Evolutionary conservation across 1,140 invertebrate species (phyloP).

Genomic region (Littorina saxatilis): DNA sequence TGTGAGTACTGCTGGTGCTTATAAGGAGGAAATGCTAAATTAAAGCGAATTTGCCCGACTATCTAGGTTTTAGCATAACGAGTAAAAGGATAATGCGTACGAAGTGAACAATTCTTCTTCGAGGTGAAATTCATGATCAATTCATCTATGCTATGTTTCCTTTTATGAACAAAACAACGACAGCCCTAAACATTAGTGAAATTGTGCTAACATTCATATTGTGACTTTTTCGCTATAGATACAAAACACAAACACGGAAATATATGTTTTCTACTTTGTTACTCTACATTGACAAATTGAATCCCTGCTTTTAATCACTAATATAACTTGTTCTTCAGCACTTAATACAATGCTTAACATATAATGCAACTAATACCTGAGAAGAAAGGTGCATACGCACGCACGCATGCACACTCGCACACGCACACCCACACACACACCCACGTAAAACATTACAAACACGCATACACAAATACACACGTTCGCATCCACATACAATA

Average conservation of each 20-base stretch:
- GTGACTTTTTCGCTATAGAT: too few relatives aligned
- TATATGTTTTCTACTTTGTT: background rate
- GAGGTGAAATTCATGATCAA: background rate
- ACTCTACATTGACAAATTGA: background rate
- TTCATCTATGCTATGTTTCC: too few relatives aligned
- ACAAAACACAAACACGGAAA: too few relatives aligned
- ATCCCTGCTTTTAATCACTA: background rate
- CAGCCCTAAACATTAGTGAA: too few relatives aligned
- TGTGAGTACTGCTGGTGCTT: background rate
- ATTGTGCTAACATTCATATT: too few relatives aligned
- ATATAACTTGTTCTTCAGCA: background rate
- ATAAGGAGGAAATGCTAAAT: background rate
- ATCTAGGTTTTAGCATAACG: too few relatives aligned
- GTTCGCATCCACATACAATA: background rate
- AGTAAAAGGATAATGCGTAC: background rate
- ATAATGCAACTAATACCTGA: background rate
- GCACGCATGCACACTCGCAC: too few relatives aligned
- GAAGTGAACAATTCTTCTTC: background rate
- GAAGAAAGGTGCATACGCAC: background rate
- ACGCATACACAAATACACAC: background rate
- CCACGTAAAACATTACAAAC: background rate
- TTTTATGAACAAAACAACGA: too few relatives aligned
- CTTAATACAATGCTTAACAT: background rate
- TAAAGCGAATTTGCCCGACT: background rate
- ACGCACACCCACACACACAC: too few relatives aligned